Conservation (phyloP, 2,797 vertebrate species). For the Orientallactaga sibirica region DNA sequence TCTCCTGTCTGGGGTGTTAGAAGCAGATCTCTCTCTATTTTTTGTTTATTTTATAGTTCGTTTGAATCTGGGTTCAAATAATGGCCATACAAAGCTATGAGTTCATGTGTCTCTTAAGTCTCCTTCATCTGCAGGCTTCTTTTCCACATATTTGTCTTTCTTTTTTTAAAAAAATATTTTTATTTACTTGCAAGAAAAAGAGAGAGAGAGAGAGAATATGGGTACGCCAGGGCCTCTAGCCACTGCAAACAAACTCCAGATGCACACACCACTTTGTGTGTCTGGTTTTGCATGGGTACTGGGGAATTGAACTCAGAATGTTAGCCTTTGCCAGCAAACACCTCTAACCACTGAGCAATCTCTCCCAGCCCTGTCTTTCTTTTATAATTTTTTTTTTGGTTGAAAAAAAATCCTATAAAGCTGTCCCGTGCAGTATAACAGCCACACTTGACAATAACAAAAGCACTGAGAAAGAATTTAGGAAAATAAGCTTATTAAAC, state of each 20-base stretch:
- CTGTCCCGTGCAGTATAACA: background rate
- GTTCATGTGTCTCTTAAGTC: background rate
- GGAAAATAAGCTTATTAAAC: background rate
- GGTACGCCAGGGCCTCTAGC: too few relatives aligned
- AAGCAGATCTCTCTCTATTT: background rate
- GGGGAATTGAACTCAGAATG: too few relatives aligned
- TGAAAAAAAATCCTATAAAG: constrained; percentile 32
- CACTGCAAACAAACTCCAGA: too few relatives aligned
- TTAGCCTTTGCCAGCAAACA: too few relatives aligned
- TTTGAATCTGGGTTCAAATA: constrained; percentile 20
- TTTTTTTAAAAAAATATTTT: too few relatives aligned
- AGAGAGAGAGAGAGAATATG: too few relatives aligned
- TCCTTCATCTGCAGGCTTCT: background rate
- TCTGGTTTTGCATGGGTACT: too few relatives aligned
- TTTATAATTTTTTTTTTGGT: background rate
- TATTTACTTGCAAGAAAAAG: too few relatives aligned
- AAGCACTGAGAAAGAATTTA: background rate
- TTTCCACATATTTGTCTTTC: background rate
- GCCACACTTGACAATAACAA: background rate
- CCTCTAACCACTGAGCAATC: too few relatives aligned
- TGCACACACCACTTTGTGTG: too few relatives aligned
- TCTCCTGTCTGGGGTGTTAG: background rate
- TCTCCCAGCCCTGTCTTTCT: background rate
- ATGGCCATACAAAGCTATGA: background rate
- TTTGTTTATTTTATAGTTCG: background rate